A percentile compares a stretch with the other conserved stretches of the same genome.
phyloP scores from a whole-genome alignment of 2,797 vertebrate genomes.

The Oryzias sinensis region DNA sequence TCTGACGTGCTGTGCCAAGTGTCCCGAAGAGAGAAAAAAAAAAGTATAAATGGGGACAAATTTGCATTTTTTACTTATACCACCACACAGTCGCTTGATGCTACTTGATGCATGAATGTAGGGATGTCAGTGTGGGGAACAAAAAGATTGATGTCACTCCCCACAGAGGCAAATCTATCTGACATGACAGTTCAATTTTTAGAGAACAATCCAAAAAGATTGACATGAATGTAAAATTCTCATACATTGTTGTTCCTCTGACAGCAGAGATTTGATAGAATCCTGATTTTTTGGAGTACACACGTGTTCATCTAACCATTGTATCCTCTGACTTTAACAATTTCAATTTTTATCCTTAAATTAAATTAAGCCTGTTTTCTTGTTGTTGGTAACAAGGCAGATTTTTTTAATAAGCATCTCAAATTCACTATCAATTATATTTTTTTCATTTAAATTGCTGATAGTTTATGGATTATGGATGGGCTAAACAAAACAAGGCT shows the following conservation, averaged over 20 bases:
- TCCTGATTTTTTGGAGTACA: not conserved
- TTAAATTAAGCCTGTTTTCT: too few relatives aligned
- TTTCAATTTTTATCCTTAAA: too few relatives aligned
- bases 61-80: constrained; percentile 49
- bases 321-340: too few relatives aligned
- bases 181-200: constrained; percentile 62
- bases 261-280: not conserved
- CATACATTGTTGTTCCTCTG: constrained; percentile 7
- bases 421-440: too few relatives aligned
- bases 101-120: constrained; percentile 35
- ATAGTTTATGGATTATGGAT: too few relatives aligned
- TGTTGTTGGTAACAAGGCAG: too few relatives aligned
- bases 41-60: constrained; percentile 28
- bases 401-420: too few relatives aligned
- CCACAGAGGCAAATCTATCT: constrained; percentile 44
- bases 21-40: constrained; percentile 39
- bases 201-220: constrained; percentile 41
- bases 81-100: constrained; percentile 9
- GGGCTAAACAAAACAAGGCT: too few relatives aligned
- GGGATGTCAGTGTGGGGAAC: constrained; percentile 32
- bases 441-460: too few relatives aligned
- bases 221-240: constrained; percentile 39
- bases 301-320: too few relatives aligned
- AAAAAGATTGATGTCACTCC: constrained; percentile 47
- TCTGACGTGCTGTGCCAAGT: constrained; percentile 34